Evolutionary conservation across 53 echinoderm and acorn worm genomes (phyloP).

Genomic region (Zoroaster sp.): DNA sequence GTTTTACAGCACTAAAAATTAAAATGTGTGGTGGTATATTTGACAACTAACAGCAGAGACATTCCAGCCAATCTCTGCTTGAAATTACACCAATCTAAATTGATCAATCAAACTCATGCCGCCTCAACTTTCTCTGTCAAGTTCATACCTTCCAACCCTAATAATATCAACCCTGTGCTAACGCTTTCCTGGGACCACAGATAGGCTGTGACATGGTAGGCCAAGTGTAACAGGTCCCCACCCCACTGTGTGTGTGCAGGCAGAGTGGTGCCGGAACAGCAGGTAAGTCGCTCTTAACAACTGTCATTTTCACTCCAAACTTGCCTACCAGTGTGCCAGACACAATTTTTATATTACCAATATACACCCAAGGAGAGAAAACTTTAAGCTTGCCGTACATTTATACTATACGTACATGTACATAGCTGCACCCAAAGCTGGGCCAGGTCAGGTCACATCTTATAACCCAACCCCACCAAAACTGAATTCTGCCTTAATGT

Average conservation of each 20-base stretch:
- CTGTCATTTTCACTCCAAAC: conserved; percentile 14
- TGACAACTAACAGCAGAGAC: background rate
- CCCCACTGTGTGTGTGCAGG: conserved; percentile 47
- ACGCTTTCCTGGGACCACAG: background rate
- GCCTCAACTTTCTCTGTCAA: background rate
- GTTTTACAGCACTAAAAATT: no score
- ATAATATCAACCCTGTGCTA: background rate
- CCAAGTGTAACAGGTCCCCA: conserved; percentile 50
- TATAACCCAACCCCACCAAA: background rate
- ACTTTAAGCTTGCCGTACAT: background rate
- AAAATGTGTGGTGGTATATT: background rate
- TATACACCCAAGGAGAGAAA: background rate
- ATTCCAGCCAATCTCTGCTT: conserved; percentile 34
- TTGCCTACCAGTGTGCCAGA: background rate
- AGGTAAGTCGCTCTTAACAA: conserved; percentile 5
- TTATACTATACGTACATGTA: no score
- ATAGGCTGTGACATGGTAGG: conserved; percentile 13
- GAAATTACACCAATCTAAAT: conserved; percentile 34
- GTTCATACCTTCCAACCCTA: background rate
- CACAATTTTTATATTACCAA: background rate
- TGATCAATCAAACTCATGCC: conserved; percentile 39
- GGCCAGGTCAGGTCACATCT: background rate
- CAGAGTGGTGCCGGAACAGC: conserved; percentile 56
- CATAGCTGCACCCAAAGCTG: background rate
- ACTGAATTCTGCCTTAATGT: background rate